Conservation (phyloP, 1,140 invertebrate genomes). For the Euwallacea similis region DNA sequence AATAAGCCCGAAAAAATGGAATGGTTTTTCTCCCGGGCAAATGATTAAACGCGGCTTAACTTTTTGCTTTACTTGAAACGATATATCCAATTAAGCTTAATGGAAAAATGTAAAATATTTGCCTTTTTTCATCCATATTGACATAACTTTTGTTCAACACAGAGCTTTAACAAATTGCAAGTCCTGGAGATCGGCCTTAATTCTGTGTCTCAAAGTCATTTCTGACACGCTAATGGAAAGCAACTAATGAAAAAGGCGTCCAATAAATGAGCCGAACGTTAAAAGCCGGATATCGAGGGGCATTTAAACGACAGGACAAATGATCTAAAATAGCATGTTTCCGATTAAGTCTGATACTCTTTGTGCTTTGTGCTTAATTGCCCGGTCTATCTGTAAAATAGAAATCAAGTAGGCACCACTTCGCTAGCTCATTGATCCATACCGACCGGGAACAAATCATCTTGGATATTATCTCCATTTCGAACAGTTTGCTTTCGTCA, state of each 20-base stretch:
- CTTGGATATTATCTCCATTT: no score
- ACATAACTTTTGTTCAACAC: neutral
- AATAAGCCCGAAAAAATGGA: slow-evolving; percentile 15
- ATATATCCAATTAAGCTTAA: slow-evolving; percentile 2
- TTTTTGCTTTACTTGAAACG: neutral
- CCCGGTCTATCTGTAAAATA: no score
- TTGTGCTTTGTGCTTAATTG: no score
- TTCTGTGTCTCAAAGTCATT: neutral
- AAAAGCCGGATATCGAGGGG: neutral
- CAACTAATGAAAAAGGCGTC: slow-evolving; percentile 9
- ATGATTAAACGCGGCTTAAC: neutral
- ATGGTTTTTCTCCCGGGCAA: no score
- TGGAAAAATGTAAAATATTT: neutral
- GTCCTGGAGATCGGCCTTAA: neutral
- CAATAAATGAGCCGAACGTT: neutral
- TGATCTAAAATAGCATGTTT: slow-evolving; percentile 8
- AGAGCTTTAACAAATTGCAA: neutral
- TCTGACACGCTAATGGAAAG: slow-evolving; percentile 4
- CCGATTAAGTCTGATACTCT: neutral
- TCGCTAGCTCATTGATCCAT: no score
- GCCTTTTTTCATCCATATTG: neutral
- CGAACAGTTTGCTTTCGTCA: no score
- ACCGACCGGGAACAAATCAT: no score
- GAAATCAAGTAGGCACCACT: no score
- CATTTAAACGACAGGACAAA: slow-evolving; percentile 12